Percentiles rank a stretch among this genome's conserved stretches.
phyloP scores from a whole-genome alignment of 2,113 vertebrate genomes.

The Parotia lawesii region DNA sequence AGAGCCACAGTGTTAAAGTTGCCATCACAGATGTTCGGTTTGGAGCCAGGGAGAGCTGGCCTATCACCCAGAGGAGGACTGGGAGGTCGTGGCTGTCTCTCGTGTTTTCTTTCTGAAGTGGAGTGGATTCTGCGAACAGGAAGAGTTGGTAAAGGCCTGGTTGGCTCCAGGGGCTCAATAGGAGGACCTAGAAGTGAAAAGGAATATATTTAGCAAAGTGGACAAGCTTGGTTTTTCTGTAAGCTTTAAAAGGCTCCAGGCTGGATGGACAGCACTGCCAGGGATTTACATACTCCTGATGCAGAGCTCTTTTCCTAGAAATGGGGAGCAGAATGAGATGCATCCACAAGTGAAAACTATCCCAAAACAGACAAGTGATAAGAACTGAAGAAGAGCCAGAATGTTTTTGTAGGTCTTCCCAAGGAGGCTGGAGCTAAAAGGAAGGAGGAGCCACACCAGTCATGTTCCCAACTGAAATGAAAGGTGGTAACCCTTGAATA shows the following conservation, averaged over 20 bases:
- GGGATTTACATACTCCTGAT: neutral
- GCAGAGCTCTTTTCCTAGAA: neutral
- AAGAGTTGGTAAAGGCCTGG: slow-evolving; percentile 89
- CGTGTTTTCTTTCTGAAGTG: slow-evolving; percentile 87
- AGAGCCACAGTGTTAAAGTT: slow-evolving; percentile 97
- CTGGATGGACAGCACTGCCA: neutral
- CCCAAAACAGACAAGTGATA: neutral
- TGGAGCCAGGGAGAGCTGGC: slow-evolving; percentile 84
- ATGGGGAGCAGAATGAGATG: neutral
- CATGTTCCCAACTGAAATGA: neutral
- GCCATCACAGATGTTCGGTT: slow-evolving; percentile 96
- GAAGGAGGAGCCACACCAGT: neutral
- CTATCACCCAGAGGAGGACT: slow-evolving; percentile 85
- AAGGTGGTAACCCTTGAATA: neutral
- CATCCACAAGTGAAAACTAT: neutral
- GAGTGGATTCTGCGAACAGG: slow-evolving; percentile 87
- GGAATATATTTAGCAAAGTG: neutral
- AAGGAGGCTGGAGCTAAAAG: slow-evolving; percentile 2
- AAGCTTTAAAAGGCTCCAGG: neutral
- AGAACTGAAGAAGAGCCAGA: neutral
- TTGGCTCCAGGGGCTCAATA: slow-evolving; percentile 90
- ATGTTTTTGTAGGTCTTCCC: neutral
- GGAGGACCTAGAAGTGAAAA: slow-evolving; percentile 83
- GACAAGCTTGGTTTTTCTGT: neutral
- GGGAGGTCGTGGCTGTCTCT: slow-evolving; percentile 82